Evolutionary conservation across 2,113 vertebrate species (phyloP).

Genomic region (Erinaceus europaeus): DNA sequence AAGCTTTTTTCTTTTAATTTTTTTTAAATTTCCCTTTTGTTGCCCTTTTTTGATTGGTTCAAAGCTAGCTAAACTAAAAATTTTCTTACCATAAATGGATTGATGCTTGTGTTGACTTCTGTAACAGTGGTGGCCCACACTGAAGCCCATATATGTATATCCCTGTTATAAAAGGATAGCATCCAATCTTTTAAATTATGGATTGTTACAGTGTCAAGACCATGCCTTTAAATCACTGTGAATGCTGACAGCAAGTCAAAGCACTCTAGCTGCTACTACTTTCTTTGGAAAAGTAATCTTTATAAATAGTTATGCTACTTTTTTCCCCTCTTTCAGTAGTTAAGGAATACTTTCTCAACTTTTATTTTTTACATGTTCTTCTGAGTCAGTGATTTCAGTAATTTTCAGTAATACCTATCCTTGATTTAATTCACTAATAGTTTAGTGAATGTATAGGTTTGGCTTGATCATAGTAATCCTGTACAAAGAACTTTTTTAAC

Average conservation of each 20-base stretch:
- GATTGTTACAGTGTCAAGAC: background rate
- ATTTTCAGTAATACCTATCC: background rate
- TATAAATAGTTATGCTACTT: slow-evolving; percentile 13
- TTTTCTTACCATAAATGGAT: slow-evolving; percentile 55
- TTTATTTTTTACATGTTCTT: slow-evolving; percentile 18
- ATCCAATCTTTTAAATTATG: slow-evolving; percentile 48
- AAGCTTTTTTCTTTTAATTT: background rate
- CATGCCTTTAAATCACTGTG: slow-evolving; percentile 38
- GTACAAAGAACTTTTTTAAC: background rate
- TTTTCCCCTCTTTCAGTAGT: background rate
- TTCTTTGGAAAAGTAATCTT: slow-evolving; percentile 43
- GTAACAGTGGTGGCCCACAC: background rate
- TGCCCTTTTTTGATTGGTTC: slow-evolving; percentile 19
- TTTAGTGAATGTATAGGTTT: background rate
- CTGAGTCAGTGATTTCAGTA: background rate
- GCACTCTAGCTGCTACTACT: slow-evolving; percentile 10
- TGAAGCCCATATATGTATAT: slow-evolving; percentile 58
- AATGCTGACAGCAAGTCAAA: slow-evolving; percentile 28
- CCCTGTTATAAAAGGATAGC: slow-evolving; percentile 33
- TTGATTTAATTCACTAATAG: background rate
- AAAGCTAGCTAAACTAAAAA: slow-evolving; percentile 23
- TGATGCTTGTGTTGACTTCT: slow-evolving; percentile 31
- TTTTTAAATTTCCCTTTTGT: too few species aligned
- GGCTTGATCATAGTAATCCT: background rate
- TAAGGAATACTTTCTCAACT: background rate